Conservation (phyloP, 2,888 invertebrate genomes). For the Callosobruchus maculatus region DNA sequence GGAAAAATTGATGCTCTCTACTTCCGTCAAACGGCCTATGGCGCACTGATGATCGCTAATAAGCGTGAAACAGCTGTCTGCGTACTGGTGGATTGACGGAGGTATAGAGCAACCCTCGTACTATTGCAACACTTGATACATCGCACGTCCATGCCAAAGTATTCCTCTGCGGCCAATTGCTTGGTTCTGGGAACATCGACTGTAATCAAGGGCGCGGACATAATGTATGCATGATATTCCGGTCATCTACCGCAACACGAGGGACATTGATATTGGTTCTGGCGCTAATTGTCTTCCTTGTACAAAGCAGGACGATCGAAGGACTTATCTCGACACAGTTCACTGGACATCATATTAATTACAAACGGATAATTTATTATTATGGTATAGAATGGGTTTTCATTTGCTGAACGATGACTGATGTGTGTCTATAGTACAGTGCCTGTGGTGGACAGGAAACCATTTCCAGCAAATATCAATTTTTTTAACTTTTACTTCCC, state of each 20-base stretch:
- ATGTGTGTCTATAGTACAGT: no score
- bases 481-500: no score
- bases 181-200: not conserved
- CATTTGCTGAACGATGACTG: not conserved
- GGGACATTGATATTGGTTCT: not conserved
- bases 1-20: no score
- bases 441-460: no score
- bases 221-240: not conserved
- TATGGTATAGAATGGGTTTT: not conserved
- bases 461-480: no score
- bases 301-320: not conserved
- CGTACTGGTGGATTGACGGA: no score
- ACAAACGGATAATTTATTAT: not conserved
- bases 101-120: no score
- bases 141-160: not conserved
- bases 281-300: not conserved
- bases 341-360: not conserved
- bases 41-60: no score
- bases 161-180: not conserved
- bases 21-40: no score
- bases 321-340: not conserved
- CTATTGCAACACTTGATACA: not conserved
- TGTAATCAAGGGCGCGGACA: not conserved
- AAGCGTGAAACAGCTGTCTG: no score
- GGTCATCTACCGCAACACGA: not conserved